Evolutionary conservation across 2,888 invertebrate genomes (phyloP).

Genomic region (Aleiodes leptofemur): DNA sequence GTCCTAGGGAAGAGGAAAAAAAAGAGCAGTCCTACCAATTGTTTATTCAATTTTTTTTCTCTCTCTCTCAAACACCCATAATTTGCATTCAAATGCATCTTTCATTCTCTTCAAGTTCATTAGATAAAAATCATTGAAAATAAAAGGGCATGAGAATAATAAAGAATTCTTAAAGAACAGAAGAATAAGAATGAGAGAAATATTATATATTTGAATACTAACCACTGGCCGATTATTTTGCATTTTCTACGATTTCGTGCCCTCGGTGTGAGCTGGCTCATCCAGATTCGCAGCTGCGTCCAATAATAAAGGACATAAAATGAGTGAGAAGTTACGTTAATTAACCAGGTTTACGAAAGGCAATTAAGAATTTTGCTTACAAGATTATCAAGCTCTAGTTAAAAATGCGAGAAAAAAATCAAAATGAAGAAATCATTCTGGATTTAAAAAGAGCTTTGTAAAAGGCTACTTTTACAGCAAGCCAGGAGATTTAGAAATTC

Average conservation of each 20-base stretch:
- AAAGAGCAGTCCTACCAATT: not conserved
- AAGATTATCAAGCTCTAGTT: too few species aligned
- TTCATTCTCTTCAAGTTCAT: conserved; percentile 1
- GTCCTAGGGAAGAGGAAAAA: conserved; percentile 8
- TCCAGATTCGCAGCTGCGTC: conserved; percentile 73
- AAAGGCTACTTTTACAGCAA: too few species aligned
- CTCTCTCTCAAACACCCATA: not conserved
- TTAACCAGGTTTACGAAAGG: too few species aligned
- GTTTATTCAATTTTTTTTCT: conserved; percentile 17
- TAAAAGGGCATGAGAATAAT: conserved; percentile 3
- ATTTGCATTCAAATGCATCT: conserved; percentile 21
- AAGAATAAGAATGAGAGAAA: conserved; percentile 27
- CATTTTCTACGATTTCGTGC: conserved; percentile 73
- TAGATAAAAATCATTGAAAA: conserved; percentile 12
- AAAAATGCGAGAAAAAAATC: too few species aligned
- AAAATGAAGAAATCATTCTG: too few species aligned
- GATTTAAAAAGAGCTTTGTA: too few species aligned
- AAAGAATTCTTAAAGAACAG: not conserved
- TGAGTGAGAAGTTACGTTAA: not conserved
- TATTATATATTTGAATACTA: conserved; percentile 65
- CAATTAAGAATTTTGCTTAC: not conserved
- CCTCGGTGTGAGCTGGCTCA: conserved; percentile 71
- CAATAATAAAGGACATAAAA: conserved; percentile 41
- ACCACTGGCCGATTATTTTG: conserved; percentile 73
- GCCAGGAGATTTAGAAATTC: too few species aligned